These are phyloP conservation scores for Scaptomyza caliginosa DNA, from an alignment of 2,888 invertebrate species.

Conservation along the genomic window DNA sequence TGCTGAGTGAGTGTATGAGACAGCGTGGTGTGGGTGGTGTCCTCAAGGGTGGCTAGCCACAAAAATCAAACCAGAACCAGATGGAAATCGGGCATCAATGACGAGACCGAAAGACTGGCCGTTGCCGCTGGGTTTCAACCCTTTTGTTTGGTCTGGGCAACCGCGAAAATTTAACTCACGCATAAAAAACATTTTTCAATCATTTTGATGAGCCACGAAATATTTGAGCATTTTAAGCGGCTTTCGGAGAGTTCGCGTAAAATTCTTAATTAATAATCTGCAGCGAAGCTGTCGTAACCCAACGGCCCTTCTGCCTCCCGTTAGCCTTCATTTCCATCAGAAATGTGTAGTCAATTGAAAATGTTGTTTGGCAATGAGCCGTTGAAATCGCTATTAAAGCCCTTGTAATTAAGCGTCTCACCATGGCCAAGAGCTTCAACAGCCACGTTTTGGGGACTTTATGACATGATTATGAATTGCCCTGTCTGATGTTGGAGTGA, in stretches of 20 bases:
- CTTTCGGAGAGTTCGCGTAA: slow-evolving; percentile 69
- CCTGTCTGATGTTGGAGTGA: no score
- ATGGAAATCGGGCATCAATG: slow-evolving; percentile 48
- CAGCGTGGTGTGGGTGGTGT: slow-evolving; percentile 16
- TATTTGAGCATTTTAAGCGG: slow-evolving; percentile 78
- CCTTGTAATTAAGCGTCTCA: slow-evolving; percentile 82
- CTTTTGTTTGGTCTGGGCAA: slow-evolving; percentile 39
- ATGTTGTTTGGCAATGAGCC: slow-evolving; percentile 80
- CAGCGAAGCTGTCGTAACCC: slow-evolving; percentile 61
- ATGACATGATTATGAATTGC: slow-evolving; percentile 81
- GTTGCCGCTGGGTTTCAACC: slow-evolving; percentile 44
- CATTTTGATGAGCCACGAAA: slow-evolving; percentile 79
- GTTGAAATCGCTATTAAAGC: slow-evolving; percentile 80
- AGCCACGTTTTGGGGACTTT: slow-evolving; percentile 50
- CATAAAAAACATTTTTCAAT: slow-evolving; percentile 74
- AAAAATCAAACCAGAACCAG: slow-evolving; percentile 47
- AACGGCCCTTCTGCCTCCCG: neutral
- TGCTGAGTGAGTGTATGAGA: neutral
- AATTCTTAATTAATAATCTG: slow-evolving; percentile 83
- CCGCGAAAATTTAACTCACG: slow-evolving; percentile 81
- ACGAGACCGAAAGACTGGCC: slow-evolving; percentile 24
- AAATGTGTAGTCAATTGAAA: slow-evolving; percentile 77
- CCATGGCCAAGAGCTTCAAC: slow-evolving; percentile 40
- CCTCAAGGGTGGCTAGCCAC: slow-evolving; percentile 62
- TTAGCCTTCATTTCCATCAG: neutral